Conservation (phyloP, 2,797 vertebrate genomes). For the Sarcophilus harrisii region DNA sequence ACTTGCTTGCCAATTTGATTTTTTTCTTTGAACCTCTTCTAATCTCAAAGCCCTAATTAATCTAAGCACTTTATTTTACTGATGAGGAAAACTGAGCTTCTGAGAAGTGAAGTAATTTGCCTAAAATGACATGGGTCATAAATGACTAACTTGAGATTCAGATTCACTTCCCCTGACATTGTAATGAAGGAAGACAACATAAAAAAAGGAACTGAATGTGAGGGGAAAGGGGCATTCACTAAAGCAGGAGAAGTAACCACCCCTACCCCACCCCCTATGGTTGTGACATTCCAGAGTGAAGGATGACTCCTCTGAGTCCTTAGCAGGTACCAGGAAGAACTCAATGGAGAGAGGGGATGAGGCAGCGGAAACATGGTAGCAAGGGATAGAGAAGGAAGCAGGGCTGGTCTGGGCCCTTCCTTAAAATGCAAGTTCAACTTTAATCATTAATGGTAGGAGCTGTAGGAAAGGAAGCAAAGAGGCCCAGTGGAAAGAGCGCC, state of each 20-base stretch:
- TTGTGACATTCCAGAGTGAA: background rate
- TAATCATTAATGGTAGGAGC: background rate
- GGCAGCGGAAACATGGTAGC: background rate
- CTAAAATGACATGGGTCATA: background rate
- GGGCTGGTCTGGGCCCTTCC: background rate
- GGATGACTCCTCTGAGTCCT: background rate
- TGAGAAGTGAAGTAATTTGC: background rate
- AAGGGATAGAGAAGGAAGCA: background rate
- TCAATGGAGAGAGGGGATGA: background rate
- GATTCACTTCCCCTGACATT: background rate
- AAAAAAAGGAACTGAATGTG: background rate
- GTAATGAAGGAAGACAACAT: background rate
- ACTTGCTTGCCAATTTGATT: background rate
- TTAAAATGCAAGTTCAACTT: background rate
- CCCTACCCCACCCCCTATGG: background rate
- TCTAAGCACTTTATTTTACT: background rate
- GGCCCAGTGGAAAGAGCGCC: background rate
- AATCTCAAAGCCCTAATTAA: background rate
- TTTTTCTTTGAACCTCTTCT: background rate
- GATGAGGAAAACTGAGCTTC: background rate
- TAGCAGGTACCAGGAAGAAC: background rate
- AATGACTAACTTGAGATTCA: background rate
- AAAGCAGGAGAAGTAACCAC: background rate
- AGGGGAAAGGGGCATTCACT: background rate
- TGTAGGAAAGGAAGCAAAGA: background rate